Evolutionary conservation across 2,113 vertebrate species (phyloP).

Genomic region (Cyanoramphus novaezelandiae): DNA sequence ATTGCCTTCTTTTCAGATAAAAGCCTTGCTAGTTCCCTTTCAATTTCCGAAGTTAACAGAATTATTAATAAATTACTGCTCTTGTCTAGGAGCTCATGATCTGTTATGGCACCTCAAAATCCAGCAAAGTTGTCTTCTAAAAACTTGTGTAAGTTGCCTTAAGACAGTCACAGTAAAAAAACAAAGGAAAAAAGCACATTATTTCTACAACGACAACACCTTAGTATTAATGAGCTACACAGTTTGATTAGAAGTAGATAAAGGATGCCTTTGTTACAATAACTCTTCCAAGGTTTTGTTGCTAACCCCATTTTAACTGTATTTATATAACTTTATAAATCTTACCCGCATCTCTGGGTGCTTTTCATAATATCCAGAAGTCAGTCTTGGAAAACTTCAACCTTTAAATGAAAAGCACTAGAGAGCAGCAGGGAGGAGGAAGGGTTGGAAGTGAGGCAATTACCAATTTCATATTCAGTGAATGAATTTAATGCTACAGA

Average conservation of each 20-base stretch:
- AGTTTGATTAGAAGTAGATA: neutral
- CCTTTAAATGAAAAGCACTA: neutral
- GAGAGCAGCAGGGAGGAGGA: neutral
- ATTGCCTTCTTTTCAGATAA: slow-evolving; percentile 90
- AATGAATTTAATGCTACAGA: neutral
- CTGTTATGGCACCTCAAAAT: neutral
- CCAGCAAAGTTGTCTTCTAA: neutral
- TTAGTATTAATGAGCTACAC: neutral
- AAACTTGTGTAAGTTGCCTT: neutral
- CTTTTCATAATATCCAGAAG: neutral
- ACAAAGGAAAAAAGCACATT: neutral
- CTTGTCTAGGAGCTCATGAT: neutral
- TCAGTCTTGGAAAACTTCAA: neutral
- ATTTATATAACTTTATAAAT: neutral
- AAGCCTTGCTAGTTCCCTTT: slow-evolving; percentile 72
- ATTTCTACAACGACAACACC: neutral
- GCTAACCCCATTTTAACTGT: neutral
- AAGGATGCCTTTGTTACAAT: neutral
- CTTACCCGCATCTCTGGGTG: neutral
- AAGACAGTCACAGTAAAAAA: neutral
- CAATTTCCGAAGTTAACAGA: slow-evolving; percentile 38
- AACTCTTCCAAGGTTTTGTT: neutral
- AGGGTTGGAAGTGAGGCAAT: neutral
- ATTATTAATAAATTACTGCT: slow-evolving; percentile 26
- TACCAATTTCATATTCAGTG: neutral